Evolutionary conservation across 2,888 invertebrate genomes (phyloP), one percentile per base, ranked within the genome.

Genomic region (Julus scanicus): DNA sequence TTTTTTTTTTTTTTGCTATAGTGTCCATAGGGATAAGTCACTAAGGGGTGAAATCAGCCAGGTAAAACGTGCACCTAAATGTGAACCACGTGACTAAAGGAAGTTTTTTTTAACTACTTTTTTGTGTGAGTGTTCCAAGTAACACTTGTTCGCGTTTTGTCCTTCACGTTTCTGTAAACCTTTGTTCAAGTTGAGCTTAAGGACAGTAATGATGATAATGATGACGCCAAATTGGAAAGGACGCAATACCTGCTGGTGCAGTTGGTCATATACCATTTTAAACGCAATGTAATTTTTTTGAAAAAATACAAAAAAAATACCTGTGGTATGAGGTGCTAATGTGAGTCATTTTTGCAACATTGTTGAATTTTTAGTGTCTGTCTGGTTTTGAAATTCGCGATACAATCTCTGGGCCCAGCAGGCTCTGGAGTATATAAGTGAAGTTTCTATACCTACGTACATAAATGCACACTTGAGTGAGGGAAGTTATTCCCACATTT

Each of bases 81-180:
- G 80, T 3, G 11, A 29, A 37, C 13, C 80, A 80, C 80, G 80
- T 71, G 29, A 71, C 71, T 53, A 2, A 11, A 71, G 29, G 29
- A 71, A 29, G 11, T 71, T 29, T 39, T 2, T 13, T 80, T 80
- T 80, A 37, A 37, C 80, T 39, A 37, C 80, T 15, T 37, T 13
- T 80, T 80, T 71, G 37, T 80, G 29, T 29, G 29, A 1, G 29
- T 80, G 37, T 37, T 8, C 37, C 15, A 15, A 39, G 80, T 39
- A 80, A 80, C 80, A 80, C 37, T 80, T 37, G 37, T 29, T 80
- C 80, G 71, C 9, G 80, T 37, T 80, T 80, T 80, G 80, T 29
- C 80, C 80, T 80, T 80, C 80, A 80, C 37, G 37, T 80, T 80
- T 80, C 80, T 80, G 13, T 37, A 29, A 11, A 80, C 80, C 80